Base-by-base conservation (phyloP, 2,797 vertebrate genomes). In the Lepus townsendii region DNA sequence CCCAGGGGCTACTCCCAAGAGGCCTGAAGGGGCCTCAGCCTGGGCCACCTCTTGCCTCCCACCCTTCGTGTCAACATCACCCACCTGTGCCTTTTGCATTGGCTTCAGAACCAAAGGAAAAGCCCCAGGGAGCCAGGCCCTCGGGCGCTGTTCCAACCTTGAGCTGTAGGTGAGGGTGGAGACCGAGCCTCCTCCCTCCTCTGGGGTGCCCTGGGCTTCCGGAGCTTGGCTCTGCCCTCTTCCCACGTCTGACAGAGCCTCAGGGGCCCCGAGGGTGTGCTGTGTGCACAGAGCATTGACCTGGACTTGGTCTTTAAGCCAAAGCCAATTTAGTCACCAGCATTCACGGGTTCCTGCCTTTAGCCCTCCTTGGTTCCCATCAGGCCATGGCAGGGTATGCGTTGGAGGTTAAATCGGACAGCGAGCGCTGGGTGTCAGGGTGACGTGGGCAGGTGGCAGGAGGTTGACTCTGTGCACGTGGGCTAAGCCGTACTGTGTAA, bases 331-430 rank as follows among this genome's bases (percentile, higher is more conserved):
- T 57, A 57, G 54, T 57, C 19, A 16, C 54, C 16, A 57, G 54
- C 54, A 20, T 57, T 57, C 54, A 20, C 6, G 16, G 54, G 14
- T 57, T 57, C 13, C 13, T 19, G 54, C 19, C 14, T 57, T 57
- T 3, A 57, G 54, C 14, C 54, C 14, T 57, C 35, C 30, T 5
- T 47, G 65, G 65, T 12, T 5, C 8, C 5, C 32, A 8, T 19
- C 19, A 10, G 72, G 8, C 13, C 7, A 2, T 9, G 0, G 24
- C 20, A 13, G 30, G 17, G 14, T 2, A 1, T 19, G 47, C 1
- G 2, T 22, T 26, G 38, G 50, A n/a, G n/a, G 27, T 19, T 3
- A 3, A 5, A 2, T 0, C 4, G 8, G 4, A 0, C 8, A 27
- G 32, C 24, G 0, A 7, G 27, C 4, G n/a, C 7, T 30, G 22